phyloP scores from a whole-genome alignment of 1,140 invertebrate genomes.

The Pogonomyrmex californicus region DNA sequence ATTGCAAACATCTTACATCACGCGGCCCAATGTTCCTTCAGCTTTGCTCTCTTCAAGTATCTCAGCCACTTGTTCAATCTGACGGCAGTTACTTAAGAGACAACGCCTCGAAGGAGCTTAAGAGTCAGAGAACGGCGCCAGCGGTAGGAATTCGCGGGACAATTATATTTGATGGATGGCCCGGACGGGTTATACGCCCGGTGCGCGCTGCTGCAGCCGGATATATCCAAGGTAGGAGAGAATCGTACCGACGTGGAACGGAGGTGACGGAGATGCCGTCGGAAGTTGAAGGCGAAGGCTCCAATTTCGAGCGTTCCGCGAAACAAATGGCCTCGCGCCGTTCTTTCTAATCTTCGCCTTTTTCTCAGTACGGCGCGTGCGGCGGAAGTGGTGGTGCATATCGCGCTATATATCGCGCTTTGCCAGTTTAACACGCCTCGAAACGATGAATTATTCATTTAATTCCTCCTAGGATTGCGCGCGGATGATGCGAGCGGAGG shows the following conservation, averaged over 20 bases:
- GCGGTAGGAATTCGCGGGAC: constrained; percentile 59
- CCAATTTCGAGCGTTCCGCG: constrained; percentile 75
- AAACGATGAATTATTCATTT: constrained; percentile 84
- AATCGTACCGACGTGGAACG: constrained; percentile 20
- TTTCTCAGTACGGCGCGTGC: constrained; percentile 30
- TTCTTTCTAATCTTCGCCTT: constrained; percentile 41
- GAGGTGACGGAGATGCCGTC: constrained; percentile 43
- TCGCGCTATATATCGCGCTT: constrained; percentile 3
- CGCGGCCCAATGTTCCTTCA: constrained; percentile 5
- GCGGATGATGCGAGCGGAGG: not conserved
- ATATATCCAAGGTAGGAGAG: constrained; percentile 21
- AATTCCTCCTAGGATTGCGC: constrained; percentile 78
- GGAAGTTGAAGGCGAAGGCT: constrained; percentile 53
- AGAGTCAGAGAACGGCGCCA: constrained; percentile 26
- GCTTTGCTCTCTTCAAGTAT: constrained; percentile 22
- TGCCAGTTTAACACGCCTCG: constrained; percentile 74
- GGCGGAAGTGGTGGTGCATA: not conserved
- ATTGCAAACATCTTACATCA: constrained; percentile 10
- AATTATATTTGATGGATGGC: constrained; percentile 70
- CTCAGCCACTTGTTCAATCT: constrained; percentile 52
- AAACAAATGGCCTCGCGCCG: constrained; percentile 79
- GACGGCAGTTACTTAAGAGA: constrained; percentile 49
- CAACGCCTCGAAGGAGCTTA: constrained; percentile 33
- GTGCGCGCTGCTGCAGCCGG: constrained; percentile 37
- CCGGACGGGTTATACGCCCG: constrained; percentile 34